These are phyloP conservation scores for Amiota mariae DNA, from an alignment of 2,888 invertebrate genomes.

Conservation along the genomic window DNA sequence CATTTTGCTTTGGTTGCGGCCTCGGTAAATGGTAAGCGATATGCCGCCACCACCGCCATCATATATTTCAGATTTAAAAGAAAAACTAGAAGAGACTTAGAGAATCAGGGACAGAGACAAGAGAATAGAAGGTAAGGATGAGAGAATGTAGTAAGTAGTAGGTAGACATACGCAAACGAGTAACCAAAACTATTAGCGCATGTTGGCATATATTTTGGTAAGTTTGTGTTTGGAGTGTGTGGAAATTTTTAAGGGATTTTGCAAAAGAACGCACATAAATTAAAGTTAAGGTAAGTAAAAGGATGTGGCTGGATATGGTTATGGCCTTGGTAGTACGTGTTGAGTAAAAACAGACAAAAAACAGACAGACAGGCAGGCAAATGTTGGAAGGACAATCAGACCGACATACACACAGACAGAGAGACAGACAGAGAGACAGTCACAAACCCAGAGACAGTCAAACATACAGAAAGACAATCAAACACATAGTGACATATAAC, in stretches of 20 bases:
- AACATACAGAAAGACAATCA: background rate
- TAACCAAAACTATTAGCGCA: slow-evolving; percentile 37
- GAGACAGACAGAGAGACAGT: background rate
- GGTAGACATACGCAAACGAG: slow-evolving; percentile 23
- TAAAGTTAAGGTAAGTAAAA: slow-evolving; percentile 27
- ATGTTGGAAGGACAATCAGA: background rate
- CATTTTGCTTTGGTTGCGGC: background rate
- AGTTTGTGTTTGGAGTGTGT: slow-evolving; percentile 1
- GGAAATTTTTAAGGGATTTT: slow-evolving; percentile 27
- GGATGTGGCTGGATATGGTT: slow-evolving; percentile 27
- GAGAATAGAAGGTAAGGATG: background rate
- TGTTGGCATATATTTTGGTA: background rate
- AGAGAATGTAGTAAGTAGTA: background rate
- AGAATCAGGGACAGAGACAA: background rate
- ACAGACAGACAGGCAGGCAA: background rate
- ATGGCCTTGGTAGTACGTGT: slow-evolving; percentile 16
- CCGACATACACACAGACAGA: background rate
- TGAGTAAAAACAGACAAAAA: background rate
- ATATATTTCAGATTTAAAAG: slow-evolving; percentile 43
- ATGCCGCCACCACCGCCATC: slow-evolving; percentile 19
- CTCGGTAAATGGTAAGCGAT: slow-evolving; percentile 34
- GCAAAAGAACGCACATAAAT: slow-evolving; percentile 25
- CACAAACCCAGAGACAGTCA: background rate
- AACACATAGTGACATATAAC: background rate
- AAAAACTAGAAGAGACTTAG: slow-evolving; percentile 41